Base-by-base conservation (phyloP, 2,113 vertebrate species). In the Cettia cetti region DNA sequence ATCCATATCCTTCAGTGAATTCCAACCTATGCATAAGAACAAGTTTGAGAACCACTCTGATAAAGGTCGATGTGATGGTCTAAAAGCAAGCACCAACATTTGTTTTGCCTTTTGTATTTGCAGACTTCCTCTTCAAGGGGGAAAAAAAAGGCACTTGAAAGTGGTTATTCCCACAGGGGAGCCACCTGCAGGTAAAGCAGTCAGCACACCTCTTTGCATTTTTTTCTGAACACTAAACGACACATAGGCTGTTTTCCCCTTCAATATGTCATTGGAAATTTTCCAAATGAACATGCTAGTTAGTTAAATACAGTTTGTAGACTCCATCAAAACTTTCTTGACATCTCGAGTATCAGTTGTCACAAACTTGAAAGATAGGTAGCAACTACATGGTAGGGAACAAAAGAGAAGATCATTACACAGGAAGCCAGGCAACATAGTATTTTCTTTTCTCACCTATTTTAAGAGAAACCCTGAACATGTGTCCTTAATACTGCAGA, bases 251-350 rank as follows among this genome's bases (percentile, higher is more conserved):
- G 86, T 64, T 92, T 82, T 71, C 90, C 95, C 93, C 92, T 91
- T 94, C 89, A 91, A 13, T 91, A 68, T 94, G 92, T 95, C 95
- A 96, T 83, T 96, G 95, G 89, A 75, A 86, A 92, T 63, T 96
- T 88, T 92, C 87, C 92, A 97, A 83, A 95, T 94, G 84, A 95
- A 94, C 89, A 97, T 87, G 94, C 93, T 96, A 96, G 88, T 94
- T 97, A 95, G 86, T 97, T 97, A 97, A 97, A 97, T 96, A 96
- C 97, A 97, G 95, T 96, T 96, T 97, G 97, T 95, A 90, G 94
- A 80, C 87, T 94, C 87, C 95, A 97, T 96, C 95, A 95, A 95
- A 96, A 94, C 90, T 96, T 85, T 75, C 96, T 86, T 89, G 89
- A 70, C 96, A 93, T 96, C 84, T 91, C 94, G 96, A 89, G 79